A percentile compares a stretch with the other conserved stretches of the same genome.
phyloP scores from a whole-genome alignment of 2,888 invertebrate genomes.

The Punctoribates punctum region DNA sequence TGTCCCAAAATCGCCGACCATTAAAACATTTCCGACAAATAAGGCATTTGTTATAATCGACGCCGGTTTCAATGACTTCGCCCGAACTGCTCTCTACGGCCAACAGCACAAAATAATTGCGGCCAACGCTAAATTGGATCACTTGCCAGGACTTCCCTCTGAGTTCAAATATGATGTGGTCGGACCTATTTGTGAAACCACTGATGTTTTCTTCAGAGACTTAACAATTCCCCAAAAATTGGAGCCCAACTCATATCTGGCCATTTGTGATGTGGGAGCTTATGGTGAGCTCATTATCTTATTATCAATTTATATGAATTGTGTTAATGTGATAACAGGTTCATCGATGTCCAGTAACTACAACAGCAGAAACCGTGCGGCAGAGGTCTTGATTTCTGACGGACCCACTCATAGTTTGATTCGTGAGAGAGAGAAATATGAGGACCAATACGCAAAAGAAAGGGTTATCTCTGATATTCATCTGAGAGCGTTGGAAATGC shows the following conservation, averaged over 20 bases:
- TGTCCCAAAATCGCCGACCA: background rate
- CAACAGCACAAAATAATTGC: slow-evolving; percentile 55
- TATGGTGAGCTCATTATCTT: slow-evolving; percentile 50
- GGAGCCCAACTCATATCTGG: slow-evolving; percentile 49
- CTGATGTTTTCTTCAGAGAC: slow-evolving; percentile 54
- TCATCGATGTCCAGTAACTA: slow-evolving; percentile 54
- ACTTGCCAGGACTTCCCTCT: slow-evolving; percentile 26
- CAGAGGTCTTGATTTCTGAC: slow-evolving; percentile 53
- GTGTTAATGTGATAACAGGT: background rate
- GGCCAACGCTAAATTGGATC: slow-evolving; percentile 46
- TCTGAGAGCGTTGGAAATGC: slow-evolving; percentile 31
- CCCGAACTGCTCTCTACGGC: slow-evolving; percentile 54
- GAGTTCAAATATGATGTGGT: slow-evolving; percentile 52
- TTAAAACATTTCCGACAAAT: slow-evolving; percentile 36
- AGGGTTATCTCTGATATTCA: slow-evolving; percentile 34
- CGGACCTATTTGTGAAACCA: slow-evolving; percentile 55
- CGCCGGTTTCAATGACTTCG: slow-evolving; percentile 55
- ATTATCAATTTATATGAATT: background rate
- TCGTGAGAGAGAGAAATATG: slow-evolving; percentile 42
- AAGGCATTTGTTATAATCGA: slow-evolving; percentile 53
- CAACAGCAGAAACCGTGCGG: slow-evolving; percentile 53
- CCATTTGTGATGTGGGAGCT: slow-evolving; percentile 52
- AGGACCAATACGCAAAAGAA: slow-evolving; percentile 40
- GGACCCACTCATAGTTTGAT: slow-evolving; percentile 49
- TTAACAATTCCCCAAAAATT: slow-evolving; percentile 50